These are phyloP conservation scores for Harpagifer antarcticus DNA, from an alignment of 2,797 vertebrate species.

Conservation along the genomic window DNA sequence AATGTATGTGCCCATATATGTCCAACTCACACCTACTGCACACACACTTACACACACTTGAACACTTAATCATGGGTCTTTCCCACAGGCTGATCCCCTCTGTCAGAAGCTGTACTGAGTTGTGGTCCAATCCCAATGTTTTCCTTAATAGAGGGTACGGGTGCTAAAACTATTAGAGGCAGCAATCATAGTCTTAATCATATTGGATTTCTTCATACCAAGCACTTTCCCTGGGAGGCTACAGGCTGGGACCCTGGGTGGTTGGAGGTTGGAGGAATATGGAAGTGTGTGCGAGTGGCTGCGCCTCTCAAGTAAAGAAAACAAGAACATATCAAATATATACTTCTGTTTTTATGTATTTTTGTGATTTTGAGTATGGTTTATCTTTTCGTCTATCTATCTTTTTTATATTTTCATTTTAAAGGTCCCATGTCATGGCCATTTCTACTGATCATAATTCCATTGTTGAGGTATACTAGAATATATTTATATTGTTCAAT, in stretches of 20 bases:
- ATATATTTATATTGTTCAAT: no score
- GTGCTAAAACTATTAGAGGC: slow-evolving; percentile 81
- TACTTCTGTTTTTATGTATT: slow-evolving; percentile 1
- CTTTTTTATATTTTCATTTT: no score
- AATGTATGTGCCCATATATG: slow-evolving; percentile 35
- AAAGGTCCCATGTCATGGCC: no score
- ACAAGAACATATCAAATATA: not conserved
- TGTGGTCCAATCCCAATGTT: slow-evolving; percentile 77
- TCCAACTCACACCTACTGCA: slow-evolving; percentile 43
- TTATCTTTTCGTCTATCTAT: no score
- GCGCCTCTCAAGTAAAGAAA: not conserved
- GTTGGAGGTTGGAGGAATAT: slow-evolving; percentile 41
- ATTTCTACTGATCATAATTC: no score
- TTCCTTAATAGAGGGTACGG: slow-evolving; percentile 74
- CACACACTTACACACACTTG: not conserved
- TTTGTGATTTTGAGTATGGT: slow-evolving; percentile 6
- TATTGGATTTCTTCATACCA: slow-evolving; percentile 75
- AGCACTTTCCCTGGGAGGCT: slow-evolving; percentile 69
- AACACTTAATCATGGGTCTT: slow-evolving; percentile 52
- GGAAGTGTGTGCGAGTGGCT: slow-evolving; percentile 24
- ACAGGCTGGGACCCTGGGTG: slow-evolving; percentile 39
- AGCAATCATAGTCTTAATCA: slow-evolving; percentile 75
- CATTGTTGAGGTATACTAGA: no score
- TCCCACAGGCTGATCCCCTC: slow-evolving; percentile 51
- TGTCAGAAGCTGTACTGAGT: slow-evolving; percentile 61